A percentile compares a stretch with the other conserved stretches of the same genome.
phyloP scores from a whole-genome alignment of 1,140 invertebrate genomes.

The Eciton burchellii region DNA sequence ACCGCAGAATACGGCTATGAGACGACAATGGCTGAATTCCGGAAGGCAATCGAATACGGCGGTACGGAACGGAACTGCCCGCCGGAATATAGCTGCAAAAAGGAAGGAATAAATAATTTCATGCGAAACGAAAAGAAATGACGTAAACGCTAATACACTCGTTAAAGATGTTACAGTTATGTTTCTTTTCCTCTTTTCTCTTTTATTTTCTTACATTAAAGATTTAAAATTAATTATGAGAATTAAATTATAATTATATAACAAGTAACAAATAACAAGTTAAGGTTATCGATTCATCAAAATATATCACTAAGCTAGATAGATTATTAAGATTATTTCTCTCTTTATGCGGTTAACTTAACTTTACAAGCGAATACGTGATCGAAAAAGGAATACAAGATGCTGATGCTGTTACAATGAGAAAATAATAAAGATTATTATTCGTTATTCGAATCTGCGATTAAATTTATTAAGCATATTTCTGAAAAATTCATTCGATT shows the following conservation, averaged over 20 bases:
- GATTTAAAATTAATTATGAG: no score
- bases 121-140: conserved; percentile 66
- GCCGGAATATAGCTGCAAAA: conserved; percentile 83
- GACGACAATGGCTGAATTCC: conserved; percentile 79
- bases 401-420: background rate
- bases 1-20: conserved; percentile 80
- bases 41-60: conserved; percentile 83
- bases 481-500: no score
- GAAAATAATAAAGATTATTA: conserved; percentile 10
- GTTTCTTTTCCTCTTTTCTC: background rate
- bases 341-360: background rate
- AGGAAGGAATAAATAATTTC: conserved; percentile 82
- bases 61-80: conserved; percentile 79
- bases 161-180: background rate
- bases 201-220: background rate
- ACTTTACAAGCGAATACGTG: background rate
- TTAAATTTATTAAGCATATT: background rate
- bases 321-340: background rate
- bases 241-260: background rate
- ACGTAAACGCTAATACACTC: background rate
- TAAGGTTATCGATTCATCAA: background rate
- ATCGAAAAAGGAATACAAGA: background rate
- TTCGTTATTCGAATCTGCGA: background rate
- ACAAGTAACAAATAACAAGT: conserved; percentile 1
- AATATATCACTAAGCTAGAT: conserved; percentile 3